phyloP scores from a whole-genome alignment of 2,797 vertebrate genomes.

The Sylvilagus floridanus region DNA sequence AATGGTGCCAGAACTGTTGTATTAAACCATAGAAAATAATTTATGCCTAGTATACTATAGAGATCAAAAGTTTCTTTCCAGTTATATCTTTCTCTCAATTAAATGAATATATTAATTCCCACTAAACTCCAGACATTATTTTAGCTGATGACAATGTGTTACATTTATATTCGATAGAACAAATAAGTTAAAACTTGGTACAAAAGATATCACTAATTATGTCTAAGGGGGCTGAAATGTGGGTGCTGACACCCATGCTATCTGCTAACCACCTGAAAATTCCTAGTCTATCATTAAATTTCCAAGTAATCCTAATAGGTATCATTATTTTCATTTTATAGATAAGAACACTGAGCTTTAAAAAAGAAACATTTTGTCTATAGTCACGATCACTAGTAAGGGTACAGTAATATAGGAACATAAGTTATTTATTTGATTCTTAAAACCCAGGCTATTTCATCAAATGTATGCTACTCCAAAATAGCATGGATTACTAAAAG shows the following conservation, averaged over 20 bases:
- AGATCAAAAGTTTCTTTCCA: neutral
- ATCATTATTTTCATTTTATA: neutral
- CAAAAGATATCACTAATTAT: neutral
- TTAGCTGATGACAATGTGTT: conserved; percentile 26
- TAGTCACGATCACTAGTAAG: neutral
- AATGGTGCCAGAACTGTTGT: neutral
- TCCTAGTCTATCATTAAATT: neutral
- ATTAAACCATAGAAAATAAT: neutral
- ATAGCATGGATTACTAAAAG: neutral
- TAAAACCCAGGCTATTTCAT: conserved; percentile 26
- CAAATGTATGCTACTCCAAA: neutral
- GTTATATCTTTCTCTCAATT: neutral
- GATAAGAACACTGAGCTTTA: neutral
- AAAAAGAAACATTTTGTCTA: neutral
- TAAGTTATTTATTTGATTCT: neutral
- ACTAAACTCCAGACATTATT: neutral
- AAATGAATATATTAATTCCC: neutral
- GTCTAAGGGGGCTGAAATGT: neutral
- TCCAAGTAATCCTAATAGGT: neutral
- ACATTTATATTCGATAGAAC: neutral
- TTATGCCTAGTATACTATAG: neutral
- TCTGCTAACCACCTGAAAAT: neutral
- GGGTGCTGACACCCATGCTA: neutral
- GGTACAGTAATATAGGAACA: neutral
- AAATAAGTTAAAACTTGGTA: neutral